phyloP scores from a whole-genome alignment of 2,797 vertebrate genomes.

The Lemur catta region DNA sequence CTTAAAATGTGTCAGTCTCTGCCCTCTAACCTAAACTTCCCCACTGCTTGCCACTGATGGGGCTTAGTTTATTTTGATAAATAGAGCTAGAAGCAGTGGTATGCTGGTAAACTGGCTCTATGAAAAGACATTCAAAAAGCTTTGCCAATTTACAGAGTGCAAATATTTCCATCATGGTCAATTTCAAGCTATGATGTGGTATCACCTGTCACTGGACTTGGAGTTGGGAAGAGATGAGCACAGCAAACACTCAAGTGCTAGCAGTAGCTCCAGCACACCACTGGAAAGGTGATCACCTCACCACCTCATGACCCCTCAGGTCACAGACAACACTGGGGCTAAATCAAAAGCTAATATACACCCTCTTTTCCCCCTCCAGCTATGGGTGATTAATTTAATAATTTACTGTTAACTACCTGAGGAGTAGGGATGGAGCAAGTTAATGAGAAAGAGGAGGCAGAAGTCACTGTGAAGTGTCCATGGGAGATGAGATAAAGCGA shows the following conservation, averaged over 20 bases:
- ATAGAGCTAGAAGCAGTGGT: not conserved
- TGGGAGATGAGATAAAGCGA: not conserved
- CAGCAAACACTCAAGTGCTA: not conserved
- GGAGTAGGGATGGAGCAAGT: not conserved
- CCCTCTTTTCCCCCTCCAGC: not conserved
- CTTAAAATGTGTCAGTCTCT: not conserved
- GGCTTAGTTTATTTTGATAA: slow-evolving; percentile 13
- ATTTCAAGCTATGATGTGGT: not conserved
- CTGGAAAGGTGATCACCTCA: not conserved
- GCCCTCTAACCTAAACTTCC: not conserved
- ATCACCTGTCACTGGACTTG: not conserved
- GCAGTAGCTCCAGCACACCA: not conserved
- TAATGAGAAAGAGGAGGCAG: not conserved
- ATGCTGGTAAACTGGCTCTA: not conserved
- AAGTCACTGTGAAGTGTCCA: not conserved
- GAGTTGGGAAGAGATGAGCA: not conserved
- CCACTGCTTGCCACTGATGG: not conserved
- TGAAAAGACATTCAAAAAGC: not conserved
- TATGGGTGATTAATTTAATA: not conserved
- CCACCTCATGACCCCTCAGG: not conserved
- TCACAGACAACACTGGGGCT: not conserved
- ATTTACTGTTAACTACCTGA: not conserved
- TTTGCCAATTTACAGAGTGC: not conserved
- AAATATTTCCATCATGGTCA: not conserved
- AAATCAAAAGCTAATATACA: not conserved